These are phyloP conservation scores for Cotesia congregata DNA, from an alignment of 2,888 invertebrate genomes.

Conservation along the genomic window DNA sequence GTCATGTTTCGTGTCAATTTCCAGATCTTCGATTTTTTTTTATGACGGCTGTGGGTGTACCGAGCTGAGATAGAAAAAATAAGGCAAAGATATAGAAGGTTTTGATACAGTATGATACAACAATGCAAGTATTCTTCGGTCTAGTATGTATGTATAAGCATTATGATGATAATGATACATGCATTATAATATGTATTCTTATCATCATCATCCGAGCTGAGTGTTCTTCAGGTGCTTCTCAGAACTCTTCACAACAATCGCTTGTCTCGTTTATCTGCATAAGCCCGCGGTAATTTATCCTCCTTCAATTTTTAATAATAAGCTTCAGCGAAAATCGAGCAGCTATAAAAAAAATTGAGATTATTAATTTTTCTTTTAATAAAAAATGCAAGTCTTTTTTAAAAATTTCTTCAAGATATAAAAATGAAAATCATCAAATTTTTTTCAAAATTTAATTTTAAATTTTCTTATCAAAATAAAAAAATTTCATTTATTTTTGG, in stretches of 20 bases:
- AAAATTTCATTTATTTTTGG: too few species aligned
- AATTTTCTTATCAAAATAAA: too few species aligned
- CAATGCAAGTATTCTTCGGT: not conserved
- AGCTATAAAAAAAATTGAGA: not conserved
- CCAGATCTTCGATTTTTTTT: not conserved
- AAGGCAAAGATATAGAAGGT: not conserved
- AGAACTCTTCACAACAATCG: conserved; percentile 18
- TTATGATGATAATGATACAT: not conserved
- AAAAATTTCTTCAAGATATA: too few species aligned
- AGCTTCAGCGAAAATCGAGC: too few species aligned
- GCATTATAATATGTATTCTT: not conserved
- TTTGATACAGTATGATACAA: not conserved
- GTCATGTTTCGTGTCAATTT: not conserved
- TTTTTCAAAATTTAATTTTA: too few species aligned
- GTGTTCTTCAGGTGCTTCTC: conserved; percentile 29
- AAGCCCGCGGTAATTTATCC: not conserved
- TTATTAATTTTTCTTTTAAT: too few species aligned
- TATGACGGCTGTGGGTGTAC: not conserved
- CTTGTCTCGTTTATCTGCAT: conserved; percentile 18
- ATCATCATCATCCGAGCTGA: conserved; percentile 1
- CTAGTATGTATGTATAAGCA: not conserved
- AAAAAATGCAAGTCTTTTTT: too few species aligned
- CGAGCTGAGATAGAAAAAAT: not conserved
- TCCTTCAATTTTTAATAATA: not conserved
- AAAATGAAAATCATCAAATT: too few species aligned